Evolutionary conservation across 2,113 vertebrate genomes (phyloP).

Genomic region (Equus przewalskii): DNA sequence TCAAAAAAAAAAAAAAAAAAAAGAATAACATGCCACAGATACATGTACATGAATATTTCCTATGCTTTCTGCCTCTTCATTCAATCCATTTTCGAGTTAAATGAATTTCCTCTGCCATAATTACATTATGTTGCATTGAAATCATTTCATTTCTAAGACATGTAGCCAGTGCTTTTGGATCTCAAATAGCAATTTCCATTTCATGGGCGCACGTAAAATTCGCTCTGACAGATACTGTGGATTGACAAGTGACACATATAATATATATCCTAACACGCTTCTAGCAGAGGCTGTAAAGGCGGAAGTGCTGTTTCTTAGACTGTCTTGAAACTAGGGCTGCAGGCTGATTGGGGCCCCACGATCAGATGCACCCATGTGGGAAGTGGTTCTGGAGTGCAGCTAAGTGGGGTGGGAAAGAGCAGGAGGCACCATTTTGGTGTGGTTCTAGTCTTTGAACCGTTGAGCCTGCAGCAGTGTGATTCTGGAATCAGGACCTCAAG

Average conservation of each 20-base stretch:
- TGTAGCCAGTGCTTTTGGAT: background rate
- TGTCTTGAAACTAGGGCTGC: background rate
- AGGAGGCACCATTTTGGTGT: background rate
- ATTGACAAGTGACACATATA: background rate
- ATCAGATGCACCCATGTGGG: background rate
- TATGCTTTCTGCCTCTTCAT: conserved; percentile 42
- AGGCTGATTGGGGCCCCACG: background rate
- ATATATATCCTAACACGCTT: background rate
- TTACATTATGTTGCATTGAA: conserved; percentile 13
- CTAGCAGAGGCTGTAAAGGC: conserved; percentile 26
- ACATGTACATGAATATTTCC: background rate
- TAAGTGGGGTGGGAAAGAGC: background rate
- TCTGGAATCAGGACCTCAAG: background rate
- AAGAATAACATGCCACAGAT: background rate
- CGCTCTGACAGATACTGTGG: background rate
- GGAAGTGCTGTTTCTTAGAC: background rate
- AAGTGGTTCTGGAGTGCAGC: background rate
- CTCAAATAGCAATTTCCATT: conserved; percentile 46
- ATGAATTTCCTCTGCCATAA: conserved; percentile 30
- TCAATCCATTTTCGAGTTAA: conserved; percentile 36
- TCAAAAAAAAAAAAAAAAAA: too few species aligned
- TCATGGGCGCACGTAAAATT: conserved; percentile 21
- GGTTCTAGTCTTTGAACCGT: too few species aligned
- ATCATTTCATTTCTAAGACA: conserved; percentile 46
- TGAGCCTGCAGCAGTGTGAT: background rate